Evolutionary conservation across 1,140 invertebrate genomes (phyloP), one percentile per base, ranked within the genome.

Genomic region (Wiebesia pumilae): DNA sequence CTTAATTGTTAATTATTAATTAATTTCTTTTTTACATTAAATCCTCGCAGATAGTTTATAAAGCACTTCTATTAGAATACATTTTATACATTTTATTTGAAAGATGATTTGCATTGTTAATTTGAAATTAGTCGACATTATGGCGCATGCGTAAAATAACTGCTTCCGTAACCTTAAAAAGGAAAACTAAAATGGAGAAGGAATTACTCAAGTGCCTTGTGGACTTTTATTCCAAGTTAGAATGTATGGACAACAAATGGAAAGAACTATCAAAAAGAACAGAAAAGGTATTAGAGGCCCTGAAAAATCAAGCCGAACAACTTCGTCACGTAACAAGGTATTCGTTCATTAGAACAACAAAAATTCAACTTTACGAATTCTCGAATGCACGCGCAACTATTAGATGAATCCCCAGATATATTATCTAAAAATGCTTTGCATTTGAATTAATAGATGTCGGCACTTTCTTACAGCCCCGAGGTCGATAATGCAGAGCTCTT

Each of bases 301-400:
- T 93, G 21, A 89, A 69, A 83, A 92, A 91, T 90, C 89, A 90
- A 88, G 85, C 85, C 14, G 90, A 92, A 86, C 90, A 92, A 83
- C 87, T 92, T 19, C 89, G 87, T 14, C 86, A 88, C 65, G 90
- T 92, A 19, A 88, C 65, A 43, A 92, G 90, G 92, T 91, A 89
- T 47, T 6, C 43, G 43, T 47, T 47, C 14, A 47, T 7, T 47
- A 47, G 6, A 14, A 47, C 14, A 47, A 6, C 9, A 38, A 9
- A 73, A 73, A 58, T 40, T 30, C 0, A 3, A 58, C 2, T 30
- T 54, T 79, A 1, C 43, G 27, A 14, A 77, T 33, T 47, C 0
- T 33, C 4, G 30, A 35, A 38, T 65, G 47, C 35, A 40, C 33
- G 51, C 78, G 35, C 9, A 33, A 4, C 27, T 80, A 14, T 19